Evolutionary conservation across 2,888 invertebrate genomes (phyloP).

Genomic region (Danaus chrysippus): DNA sequence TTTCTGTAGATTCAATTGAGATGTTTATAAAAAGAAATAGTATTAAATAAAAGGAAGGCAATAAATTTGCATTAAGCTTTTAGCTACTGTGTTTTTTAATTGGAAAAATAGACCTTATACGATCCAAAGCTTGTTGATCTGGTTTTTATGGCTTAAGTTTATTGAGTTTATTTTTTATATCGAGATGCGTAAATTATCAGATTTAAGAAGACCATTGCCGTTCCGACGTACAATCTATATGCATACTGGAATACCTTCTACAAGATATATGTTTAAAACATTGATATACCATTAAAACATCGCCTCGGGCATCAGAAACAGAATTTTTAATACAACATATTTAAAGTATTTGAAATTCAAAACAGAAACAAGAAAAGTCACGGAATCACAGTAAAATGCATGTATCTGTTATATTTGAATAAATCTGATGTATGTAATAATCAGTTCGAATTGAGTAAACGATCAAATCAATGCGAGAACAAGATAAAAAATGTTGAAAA

Average conservation of each 20-base stretch:
- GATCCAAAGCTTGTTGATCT: not conserved
- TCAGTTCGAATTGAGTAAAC: not conserved
- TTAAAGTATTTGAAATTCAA: too few relatives aligned
- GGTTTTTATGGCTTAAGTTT: not conserved
- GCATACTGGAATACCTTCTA: conserved; percentile 10
- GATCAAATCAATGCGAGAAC: not conserved
- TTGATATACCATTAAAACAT: too few relatives aligned
- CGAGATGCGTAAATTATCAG: conserved; percentile 14
- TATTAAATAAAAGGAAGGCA: not conserved
- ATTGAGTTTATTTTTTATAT: conserved; percentile 2
- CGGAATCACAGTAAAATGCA: too few relatives aligned
- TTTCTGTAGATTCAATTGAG: not conserved
- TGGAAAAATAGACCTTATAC: conserved; percentile 6
- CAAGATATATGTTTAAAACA: conserved; percentile 1
- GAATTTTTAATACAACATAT: too few relatives aligned
- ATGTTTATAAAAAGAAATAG: not conserved
- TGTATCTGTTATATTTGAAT: not conserved
- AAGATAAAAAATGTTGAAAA: not conserved
- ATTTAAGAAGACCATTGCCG: conserved; percentile 16
- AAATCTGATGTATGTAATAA: not conserved
- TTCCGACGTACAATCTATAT: conserved; percentile 6
- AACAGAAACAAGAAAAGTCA: too few relatives aligned
- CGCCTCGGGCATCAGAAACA: too few relatives aligned
- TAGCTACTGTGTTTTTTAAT: not conserved
- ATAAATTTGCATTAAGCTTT: conserved; percentile 2